Evolutionary conservation across 2,888 invertebrate species (phyloP), one percentile per base, ranked within the genome.

Genomic region (Eulithis prunata): DNA sequence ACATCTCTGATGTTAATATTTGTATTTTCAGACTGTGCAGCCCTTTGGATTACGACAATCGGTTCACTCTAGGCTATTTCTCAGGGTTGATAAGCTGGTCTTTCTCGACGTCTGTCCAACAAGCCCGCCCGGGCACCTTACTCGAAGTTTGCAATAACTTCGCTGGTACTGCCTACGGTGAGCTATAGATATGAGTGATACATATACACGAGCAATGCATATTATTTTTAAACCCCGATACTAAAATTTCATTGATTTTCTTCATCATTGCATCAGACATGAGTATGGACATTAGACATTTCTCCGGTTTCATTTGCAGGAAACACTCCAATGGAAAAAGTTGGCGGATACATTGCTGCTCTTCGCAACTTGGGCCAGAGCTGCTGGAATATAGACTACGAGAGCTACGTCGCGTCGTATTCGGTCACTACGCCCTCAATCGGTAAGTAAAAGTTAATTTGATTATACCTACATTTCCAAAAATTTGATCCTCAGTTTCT

Each of bases 21-120:
- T 64, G 57, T 60, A 55, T 38, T 79, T 78, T n/a, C 76, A 92
- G 92, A 55, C 70, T 91, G 51, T 91, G 91, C 65, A n/a, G 14
- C 0, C 84, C 85, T 1, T 69, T 91, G 32, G 75, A 89, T 64
- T 88, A 88, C 71, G 84, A 88, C 11, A 79, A 86, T 47, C 78
- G 70, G 0, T 86, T 83, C 55, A 86, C 85, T 2, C 63, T 91
- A 65, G 92, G 86, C 0, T 90, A 88, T 71, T 91, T 92, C 76
- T 80, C 87, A 1, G 93, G 89, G 0, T 71, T 88, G 7, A 90
- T 91, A 60, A 86, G 80, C 38, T 92, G 92, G 93, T 76, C 86
- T 0, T 92, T 92, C 73, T 91, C 91, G 1, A 73, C 75, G 0
- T 77, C 83, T 0, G 88, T 88, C 47, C 92, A 92, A 68, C 63